A percentile compares a stretch with the other conserved stretches of the same genome.
Evolutionary conservation across 2,797 vertebrate species (phyloP).

Genomic region (Gallirallus australis): DNA sequence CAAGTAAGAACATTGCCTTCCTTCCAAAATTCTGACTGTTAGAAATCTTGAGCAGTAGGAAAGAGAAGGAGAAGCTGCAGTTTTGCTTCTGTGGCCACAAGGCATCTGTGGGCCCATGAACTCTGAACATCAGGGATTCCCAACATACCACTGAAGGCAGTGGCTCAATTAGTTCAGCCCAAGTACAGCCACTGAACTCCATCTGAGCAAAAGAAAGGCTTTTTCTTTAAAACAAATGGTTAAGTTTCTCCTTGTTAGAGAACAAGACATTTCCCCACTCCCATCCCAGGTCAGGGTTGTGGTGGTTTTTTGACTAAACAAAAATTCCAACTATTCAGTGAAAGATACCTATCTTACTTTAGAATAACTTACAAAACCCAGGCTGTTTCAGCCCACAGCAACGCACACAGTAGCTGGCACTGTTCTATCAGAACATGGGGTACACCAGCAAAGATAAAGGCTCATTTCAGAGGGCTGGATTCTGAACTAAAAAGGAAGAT

Average conservation of each 20-base stretch:
- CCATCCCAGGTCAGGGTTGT: background rate
- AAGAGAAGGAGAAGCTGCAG: constrained; percentile 2
- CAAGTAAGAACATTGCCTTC: background rate
- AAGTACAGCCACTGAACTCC: background rate
- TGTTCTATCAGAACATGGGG: background rate
- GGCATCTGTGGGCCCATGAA: background rate
- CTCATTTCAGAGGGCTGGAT: background rate
- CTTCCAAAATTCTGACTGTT: background rate
- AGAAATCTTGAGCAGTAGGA: background rate
- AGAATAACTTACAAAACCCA: background rate
- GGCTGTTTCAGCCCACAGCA: background rate
- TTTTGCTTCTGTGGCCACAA: constrained; percentile 4
- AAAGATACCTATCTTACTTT: background rate
- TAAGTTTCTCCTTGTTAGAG: background rate
- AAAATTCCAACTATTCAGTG: background rate
- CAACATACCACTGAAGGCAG: background rate
- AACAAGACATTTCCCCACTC: background rate
- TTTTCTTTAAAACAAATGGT: background rate
- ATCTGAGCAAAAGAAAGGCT: background rate
- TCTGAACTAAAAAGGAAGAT: background rate
- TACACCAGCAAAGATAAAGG: background rate
- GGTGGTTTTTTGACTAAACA: background rate
- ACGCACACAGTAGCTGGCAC: background rate
- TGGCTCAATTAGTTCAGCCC: background rate
- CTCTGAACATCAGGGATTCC: constrained; percentile 11